Percentiles rank a stretch among this genome's conserved stretches.
These are phyloP conservation scores for Xiphophorus hellerii DNA, from an alignment of 2,113 vertebrate species.

Conservation along the genomic window DNA sequence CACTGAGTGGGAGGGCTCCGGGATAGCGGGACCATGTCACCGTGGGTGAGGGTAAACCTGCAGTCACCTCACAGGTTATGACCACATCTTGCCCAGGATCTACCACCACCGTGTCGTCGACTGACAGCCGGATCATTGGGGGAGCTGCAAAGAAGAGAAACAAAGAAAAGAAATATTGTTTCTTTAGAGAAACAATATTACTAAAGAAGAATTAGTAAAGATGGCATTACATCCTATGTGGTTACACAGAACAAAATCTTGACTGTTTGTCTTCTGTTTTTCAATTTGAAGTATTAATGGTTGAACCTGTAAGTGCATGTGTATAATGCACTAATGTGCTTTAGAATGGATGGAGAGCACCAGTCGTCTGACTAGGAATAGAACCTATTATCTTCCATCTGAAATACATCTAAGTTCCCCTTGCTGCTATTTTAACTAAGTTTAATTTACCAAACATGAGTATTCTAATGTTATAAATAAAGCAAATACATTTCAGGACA, in stretches of 20 bases:
- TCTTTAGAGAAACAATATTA: no score
- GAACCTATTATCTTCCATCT: no score
- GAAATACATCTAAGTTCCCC: no score
- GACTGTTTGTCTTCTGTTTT: neutral
- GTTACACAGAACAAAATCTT: neutral
- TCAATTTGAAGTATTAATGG: neutral
- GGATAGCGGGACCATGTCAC: constrained; percentile 91
- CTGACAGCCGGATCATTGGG: constrained; percentile 79
- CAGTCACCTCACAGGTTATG: constrained; percentile 88
- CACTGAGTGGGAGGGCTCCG: constrained; percentile 83
- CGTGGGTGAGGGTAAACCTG: constrained; percentile 87
- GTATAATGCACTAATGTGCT: no score
- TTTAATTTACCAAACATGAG: no score
- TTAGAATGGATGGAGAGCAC: no score
- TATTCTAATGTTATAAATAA: no score
- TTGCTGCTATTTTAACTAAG: no score
- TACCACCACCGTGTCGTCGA: constrained; percentile 93
- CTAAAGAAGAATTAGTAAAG: neutral
- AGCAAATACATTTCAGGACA: no score
- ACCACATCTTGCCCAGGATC: constrained; percentile 92
- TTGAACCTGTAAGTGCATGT: no score
- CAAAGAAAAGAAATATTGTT: no score
- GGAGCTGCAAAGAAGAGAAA: constrained; percentile 61
- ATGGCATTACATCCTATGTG: neutral
- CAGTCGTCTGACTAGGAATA: no score